These are phyloP conservation scores for Drosophila anceps DNA, from an alignment of 2,888 invertebrate genomes.

Conservation along the genomic window DNA sequence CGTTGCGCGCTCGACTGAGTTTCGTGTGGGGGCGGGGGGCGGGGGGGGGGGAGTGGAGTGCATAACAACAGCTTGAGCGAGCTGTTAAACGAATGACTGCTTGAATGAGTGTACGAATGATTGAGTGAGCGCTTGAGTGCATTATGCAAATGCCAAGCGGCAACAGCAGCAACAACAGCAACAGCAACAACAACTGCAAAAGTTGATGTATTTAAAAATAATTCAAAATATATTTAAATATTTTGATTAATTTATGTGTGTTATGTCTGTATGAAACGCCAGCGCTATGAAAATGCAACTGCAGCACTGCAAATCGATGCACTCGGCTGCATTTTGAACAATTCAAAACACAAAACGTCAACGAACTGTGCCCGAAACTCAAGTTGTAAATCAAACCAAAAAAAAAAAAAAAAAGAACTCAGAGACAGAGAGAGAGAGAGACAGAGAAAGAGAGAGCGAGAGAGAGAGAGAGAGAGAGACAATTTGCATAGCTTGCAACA, in stretches of 20 bases:
- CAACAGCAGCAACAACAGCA: conserved; percentile 26
- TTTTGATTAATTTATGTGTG: too few relatives aligned
- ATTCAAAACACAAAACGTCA: conserved; percentile 53
- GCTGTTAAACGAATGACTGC: conserved; percentile 36
- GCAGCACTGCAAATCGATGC: conserved; percentile 56
- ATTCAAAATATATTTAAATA: not conserved
- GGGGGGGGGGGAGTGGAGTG: conserved; percentile 2
- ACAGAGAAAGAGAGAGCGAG: conserved; percentile 5
- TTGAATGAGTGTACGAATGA: conserved; percentile 49
- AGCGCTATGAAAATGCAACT: conserved; percentile 65
- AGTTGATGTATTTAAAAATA: not conserved
- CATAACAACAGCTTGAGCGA: conserved; percentile 55
- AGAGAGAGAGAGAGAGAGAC: conserved; percentile 15
- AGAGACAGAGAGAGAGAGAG: conserved; percentile 14
- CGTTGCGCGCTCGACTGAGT: conserved; percentile 56
- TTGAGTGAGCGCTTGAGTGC: conserved; percentile 50
- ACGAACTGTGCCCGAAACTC: conserved; percentile 54
- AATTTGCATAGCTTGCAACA: conserved; percentile 34
- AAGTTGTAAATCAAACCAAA: conserved; percentile 6
- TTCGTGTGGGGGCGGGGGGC: conserved; percentile 12
- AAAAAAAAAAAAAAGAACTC: conserved; percentile 5
- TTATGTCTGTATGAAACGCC: conserved; percentile 19
- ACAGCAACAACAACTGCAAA: conserved; percentile 19
- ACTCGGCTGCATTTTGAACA: conserved; percentile 64
- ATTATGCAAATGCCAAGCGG: conserved; percentile 56